Conservation (phyloP, 1,140 invertebrate genomes). For the Octopus bimaculoides region DNA sequence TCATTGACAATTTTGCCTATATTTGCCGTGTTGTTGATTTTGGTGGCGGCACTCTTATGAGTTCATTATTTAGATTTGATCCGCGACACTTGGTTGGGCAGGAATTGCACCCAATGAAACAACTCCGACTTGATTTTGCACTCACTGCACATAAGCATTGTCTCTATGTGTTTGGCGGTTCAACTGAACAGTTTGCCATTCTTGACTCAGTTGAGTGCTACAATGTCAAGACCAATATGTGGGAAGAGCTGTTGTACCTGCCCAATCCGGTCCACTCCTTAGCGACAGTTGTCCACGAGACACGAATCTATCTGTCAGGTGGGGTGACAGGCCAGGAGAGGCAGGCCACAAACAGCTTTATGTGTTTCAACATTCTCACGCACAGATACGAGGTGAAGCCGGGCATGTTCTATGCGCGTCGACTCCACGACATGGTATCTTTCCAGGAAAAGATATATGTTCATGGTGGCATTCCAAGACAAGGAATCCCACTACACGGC, state of each 20-base stretch:
- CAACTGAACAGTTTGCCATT: conserved; percentile 86
- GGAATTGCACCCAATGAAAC: conserved; percentile 48
- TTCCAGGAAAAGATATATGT: conserved; percentile 46
- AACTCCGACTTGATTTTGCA: conserved; percentile 49
- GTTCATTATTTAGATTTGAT: conserved; percentile 52
- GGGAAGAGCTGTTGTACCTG: conserved; percentile 74
- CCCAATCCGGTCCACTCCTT: conserved; percentile 60
- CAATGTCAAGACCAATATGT: conserved; percentile 74
- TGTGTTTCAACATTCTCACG: conserved; percentile 40
- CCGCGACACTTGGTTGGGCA: conserved; percentile 50
- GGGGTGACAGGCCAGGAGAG: conserved; percentile 48
- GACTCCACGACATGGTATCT: conserved; percentile 52
- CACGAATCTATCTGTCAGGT: conserved; percentile 51
- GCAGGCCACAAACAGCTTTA: conserved; percentile 45
- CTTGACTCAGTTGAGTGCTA: conserved; percentile 80
- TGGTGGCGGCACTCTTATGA: conserved; percentile 53
- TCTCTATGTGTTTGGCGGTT: conserved; percentile 88
- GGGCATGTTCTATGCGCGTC: conserved; percentile 51
- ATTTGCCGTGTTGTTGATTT: conserved; percentile 54
- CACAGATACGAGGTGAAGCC: conserved; percentile 44
- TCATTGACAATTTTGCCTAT: conserved; percentile 52
- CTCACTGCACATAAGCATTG: conserved; percentile 70
- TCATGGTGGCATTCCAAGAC: conserved; percentile 50
- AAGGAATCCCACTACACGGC: conserved; percentile 44
- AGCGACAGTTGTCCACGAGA: conserved; percentile 35